phyloP scores from a whole-genome alignment of 2,797 vertebrate genomes.

The Oophaga sylvatica region DNA sequence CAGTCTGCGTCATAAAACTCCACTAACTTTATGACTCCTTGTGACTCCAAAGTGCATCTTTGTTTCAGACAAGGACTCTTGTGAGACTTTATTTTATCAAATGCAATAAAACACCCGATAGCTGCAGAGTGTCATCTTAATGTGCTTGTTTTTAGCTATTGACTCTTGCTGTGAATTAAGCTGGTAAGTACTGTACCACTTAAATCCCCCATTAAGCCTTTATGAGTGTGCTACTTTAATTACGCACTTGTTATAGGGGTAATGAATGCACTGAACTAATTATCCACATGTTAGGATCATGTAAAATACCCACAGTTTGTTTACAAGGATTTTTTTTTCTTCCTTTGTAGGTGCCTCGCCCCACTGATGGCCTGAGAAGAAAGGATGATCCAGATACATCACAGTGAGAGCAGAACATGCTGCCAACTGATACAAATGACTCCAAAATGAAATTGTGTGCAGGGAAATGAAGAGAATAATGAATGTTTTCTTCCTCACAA shows the following conservation, averaged over 20 bases:
- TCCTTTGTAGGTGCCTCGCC: slow-evolving; percentile 45
- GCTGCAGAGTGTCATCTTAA: slow-evolving; percentile 26
- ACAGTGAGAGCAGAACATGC: slow-evolving; percentile 5
- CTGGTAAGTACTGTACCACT: slow-evolving; percentile 81
- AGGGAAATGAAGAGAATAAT: slow-evolving; percentile 55
- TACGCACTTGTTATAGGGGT: slow-evolving; percentile 89
- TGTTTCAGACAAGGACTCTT: slow-evolving; percentile 64
- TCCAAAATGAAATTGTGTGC: slow-evolving; percentile 53
- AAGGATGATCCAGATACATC: slow-evolving; percentile 14
- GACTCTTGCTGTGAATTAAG: slow-evolving; percentile 70
- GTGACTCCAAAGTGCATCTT: slow-evolving; percentile 53
- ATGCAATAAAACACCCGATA: slow-evolving; percentile 63
- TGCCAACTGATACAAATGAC: slow-evolving; percentile 39
- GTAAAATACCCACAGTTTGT: slow-evolving; percentile 80
- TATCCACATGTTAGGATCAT: slow-evolving; percentile 86
- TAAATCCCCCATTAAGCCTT: slow-evolving; percentile 83
- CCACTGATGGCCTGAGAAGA: slow-evolving; percentile 56
- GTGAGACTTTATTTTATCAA: slow-evolving; percentile 66
- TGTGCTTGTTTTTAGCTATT: slow-evolving; percentile 61
- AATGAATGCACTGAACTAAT: slow-evolving; percentile 93
- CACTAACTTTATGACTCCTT: slow-evolving; percentile 57
- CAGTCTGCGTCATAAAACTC: slow-evolving; percentile 63
- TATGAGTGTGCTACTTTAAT: slow-evolving; percentile 92
- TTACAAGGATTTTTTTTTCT: slow-evolving; percentile 64
- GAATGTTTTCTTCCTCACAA: slow-evolving; percentile 52